Base-by-base conservation (phyloP, 2,888 invertebrate species). In the Danaus chrysippus region DNA sequence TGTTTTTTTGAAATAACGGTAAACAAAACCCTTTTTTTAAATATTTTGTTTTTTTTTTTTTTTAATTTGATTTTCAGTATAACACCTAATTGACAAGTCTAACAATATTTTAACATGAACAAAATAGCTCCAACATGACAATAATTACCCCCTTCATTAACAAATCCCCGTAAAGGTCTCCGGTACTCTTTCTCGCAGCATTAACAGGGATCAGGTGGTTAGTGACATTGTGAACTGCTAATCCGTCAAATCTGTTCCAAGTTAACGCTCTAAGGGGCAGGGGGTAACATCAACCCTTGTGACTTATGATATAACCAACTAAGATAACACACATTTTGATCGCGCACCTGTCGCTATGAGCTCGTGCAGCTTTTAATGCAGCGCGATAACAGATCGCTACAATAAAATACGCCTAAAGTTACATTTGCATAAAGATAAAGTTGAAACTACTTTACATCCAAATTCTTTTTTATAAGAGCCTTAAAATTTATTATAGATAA, bases 191-290 rank as follows among this genome's bases (percentile, higher is more conserved):
- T 61, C 65, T 66, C 68, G 67, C 65, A 59, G 69, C 66, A 64
- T 67, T 68, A 61, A 64, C 62, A 59, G 69, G 57, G 71, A 73
- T 73, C 75, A 75, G 75, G 74, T 75, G 75, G 70, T 67, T 61
- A 65, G 68, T 68, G 59, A 62, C 65, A 65, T 70, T 70, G 65
- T 62, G 59, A 71, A 68, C 64, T 66, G 70, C 69, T 80, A 76
- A 79, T 78, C 76, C 74, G 71, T 64, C 67, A 77, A 78, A 80
- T 78, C 78, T 76, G 76, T 68, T 74, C 68, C 72, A 68, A 76
- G 75, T 73, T 57, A 69, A 67, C 67, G 73, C 75, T 75, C 70
- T 67, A 67, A 66, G 59, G 69, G 70, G 63, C 62, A 62, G 61
- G 59, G 63, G 64, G 62, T 53, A 42, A 59, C 62, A 56, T 54